Evolutionary conservation across 2,113 vertebrate genomes (phyloP), one percentile per base, ranked within the genome.

Genomic region (Colossoma macropomum): DNA sequence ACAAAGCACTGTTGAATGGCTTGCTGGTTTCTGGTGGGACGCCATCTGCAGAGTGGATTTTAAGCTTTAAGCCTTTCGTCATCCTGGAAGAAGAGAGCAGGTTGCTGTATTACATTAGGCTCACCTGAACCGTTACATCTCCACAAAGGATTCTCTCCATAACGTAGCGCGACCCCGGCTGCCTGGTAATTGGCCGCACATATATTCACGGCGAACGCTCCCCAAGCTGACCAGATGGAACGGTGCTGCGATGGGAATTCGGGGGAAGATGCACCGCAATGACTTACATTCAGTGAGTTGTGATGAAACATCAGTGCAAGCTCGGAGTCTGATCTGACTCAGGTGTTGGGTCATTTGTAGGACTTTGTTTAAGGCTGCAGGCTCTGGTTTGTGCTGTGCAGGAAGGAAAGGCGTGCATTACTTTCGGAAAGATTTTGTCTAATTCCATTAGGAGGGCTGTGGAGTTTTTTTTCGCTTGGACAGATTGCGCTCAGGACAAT

Each of bases 301-400:
- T 70, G 75, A 70, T 41, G 81, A 85, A 79, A 81, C 30, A 62
- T 77, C 71, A 41, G 45, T 82, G 85, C 85, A 71, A 79, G 71
- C 45, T 25, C 28, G 30, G 59, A 72, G 72, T 63, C 23, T 77
- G 63, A 80, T 66, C 73, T 73, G 65, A 83, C 63, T 32, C 56
- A 7, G 23, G 56, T 60, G 52, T 65, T 38, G 59, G 59, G 38
- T 83, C 25, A 8, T 45, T 77, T 77, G 54, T 62, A 77, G 13
- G 65, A 25, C 21, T 71, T 71, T 65, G 41, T 75, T 56, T 60
- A 32, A 66, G 50, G 80, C 30, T 52, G 32, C 59, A 75, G 71
- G n/a, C 69, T 17, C 59, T 9, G 21, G 6, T 77, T 45, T 27
- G 75, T 76, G 13, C 41, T 41, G 48, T 52, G 50, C 50, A 50